Conservation (phyloP, 1,140 invertebrate genomes). For the Drosophila hydei region DNA sequence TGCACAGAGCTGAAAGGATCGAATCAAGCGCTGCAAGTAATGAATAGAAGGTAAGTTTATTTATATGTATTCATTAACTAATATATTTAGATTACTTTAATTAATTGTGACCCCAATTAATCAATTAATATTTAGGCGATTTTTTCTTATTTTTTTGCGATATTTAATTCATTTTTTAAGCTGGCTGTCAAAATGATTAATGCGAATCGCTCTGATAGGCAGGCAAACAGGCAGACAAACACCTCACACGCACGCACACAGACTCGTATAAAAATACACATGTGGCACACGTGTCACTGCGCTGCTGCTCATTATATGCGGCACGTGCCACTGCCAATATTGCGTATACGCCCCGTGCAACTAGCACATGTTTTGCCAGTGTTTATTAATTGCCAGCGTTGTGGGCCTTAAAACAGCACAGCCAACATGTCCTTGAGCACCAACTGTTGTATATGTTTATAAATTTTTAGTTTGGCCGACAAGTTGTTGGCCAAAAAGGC, state of each 20-base stretch:
- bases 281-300: conserved; percentile 28
- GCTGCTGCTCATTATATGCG: conserved; percentile 36
- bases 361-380: conserved; percentile 22
- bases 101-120: conserved; percentile 9
- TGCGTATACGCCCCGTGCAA: conserved; percentile 39
- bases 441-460: conserved; percentile 19
- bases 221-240: conserved; percentile 27
- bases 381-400: conserved; percentile 53
- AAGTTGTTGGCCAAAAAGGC: conserved; percentile 41
- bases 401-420: conserved; percentile 17
- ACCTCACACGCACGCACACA: conserved; percentile 8
- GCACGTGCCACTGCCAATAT: conserved; percentile 39
- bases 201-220: conserved; percentile 25
- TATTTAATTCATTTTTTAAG: conserved; percentile 11
- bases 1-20: background rate
- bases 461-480: conserved; percentile 44
- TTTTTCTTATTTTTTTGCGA: conserved; percentile 1
- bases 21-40: conserved; percentile 20
- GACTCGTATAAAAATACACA: conserved; percentile 8
- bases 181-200: conserved; percentile 34
- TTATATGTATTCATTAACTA: background rate
- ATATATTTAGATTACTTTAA: background rate
- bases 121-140: conserved; percentile 12
- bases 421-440: conserved; percentile 21
- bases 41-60: background rate